Percentiles rank a stretch among this genome's conserved stretches.
These are phyloP conservation scores for Prunella fulvescens DNA, from an alignment of 2,113 vertebrate species.

Conservation along the genomic window DNA sequence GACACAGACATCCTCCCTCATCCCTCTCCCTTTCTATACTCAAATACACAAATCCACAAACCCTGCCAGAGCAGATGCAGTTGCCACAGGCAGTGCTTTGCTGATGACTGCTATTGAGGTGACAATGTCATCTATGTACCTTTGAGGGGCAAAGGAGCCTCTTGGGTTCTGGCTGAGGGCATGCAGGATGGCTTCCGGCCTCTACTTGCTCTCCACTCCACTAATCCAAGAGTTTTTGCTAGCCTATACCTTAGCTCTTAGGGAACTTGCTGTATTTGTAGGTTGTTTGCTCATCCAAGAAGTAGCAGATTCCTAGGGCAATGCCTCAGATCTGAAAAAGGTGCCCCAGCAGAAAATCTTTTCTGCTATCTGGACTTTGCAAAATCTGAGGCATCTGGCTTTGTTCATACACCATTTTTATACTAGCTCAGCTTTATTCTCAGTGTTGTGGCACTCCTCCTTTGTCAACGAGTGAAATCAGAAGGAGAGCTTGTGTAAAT, in stretches of 20 bases:
- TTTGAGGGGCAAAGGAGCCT: not conserved
- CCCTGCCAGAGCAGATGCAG: not conserved
- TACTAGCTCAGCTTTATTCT: not conserved
- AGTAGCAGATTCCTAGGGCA: not conserved
- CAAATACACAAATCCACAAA: fast-evolving
- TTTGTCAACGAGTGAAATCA: fast-evolving
- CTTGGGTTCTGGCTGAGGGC: fast-evolving
- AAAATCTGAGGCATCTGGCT: not conserved
- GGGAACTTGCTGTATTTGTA: not conserved
- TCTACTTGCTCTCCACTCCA: not conserved
- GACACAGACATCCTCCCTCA: not conserved
- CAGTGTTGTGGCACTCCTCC: not conserved
- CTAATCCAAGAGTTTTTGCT: not conserved
- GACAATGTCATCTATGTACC: fast-evolving
- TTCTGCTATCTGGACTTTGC: not conserved
- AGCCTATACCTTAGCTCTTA: not conserved
- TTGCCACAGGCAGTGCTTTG: not conserved
- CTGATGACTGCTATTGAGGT: fast-evolving
- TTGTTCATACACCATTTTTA: not conserved
- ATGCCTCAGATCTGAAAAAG: not conserved
- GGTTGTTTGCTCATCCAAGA: not conserved
- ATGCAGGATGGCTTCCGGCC: not conserved
- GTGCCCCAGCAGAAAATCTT: not conserved
- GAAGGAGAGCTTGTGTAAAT: not conserved
- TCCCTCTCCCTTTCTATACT: not conserved